Evolutionary conservation across 2,797 vertebrate genomes (phyloP).

Genomic region (Limnodromus scolopaceus): DNA sequence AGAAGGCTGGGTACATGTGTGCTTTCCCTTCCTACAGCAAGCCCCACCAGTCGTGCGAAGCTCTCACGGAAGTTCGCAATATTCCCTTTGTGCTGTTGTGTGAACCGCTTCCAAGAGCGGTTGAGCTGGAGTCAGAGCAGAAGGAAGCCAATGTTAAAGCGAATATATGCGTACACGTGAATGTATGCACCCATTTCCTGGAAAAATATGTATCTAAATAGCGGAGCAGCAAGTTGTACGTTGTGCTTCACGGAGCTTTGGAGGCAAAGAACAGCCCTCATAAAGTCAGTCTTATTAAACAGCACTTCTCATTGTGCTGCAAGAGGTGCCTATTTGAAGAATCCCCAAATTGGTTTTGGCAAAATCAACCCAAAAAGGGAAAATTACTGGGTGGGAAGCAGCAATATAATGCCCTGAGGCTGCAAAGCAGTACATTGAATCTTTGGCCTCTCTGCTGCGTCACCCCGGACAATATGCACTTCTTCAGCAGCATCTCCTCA

Average conservation of each 20-base stretch:
- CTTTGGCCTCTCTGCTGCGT: neutral
- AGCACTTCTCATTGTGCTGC: rapidly evolving
- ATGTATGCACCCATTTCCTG: neutral
- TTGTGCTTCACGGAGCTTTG: rapidly evolving
- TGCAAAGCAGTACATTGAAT: neutral
- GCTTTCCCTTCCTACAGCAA: neutral
- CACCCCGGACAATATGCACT: neutral
- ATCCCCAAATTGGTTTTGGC: neutral
- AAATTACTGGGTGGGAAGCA: neutral
- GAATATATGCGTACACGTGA: rapidly evolving
- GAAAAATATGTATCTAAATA: neutral
- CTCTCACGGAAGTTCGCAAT: neutral
- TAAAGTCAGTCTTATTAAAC: neutral
- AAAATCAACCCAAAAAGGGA: neutral
- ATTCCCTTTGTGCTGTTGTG: neutral
- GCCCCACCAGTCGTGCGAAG: neutral
- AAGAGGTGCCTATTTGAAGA: neutral
- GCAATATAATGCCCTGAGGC: neutral
- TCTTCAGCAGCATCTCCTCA: conserved; percentile 8
- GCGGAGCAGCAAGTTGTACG: rapidly evolving
- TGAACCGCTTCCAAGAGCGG: conserved; percentile 26
- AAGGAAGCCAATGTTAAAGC: neutral
- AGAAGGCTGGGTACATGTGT: neutral
- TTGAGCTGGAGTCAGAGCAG: neutral
- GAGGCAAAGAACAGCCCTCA: neutral